Evolutionary conservation across 1,140 invertebrate species (phyloP), one percentile per base, ranked within the genome.

Genomic region (Platorchestia sp.): DNA sequence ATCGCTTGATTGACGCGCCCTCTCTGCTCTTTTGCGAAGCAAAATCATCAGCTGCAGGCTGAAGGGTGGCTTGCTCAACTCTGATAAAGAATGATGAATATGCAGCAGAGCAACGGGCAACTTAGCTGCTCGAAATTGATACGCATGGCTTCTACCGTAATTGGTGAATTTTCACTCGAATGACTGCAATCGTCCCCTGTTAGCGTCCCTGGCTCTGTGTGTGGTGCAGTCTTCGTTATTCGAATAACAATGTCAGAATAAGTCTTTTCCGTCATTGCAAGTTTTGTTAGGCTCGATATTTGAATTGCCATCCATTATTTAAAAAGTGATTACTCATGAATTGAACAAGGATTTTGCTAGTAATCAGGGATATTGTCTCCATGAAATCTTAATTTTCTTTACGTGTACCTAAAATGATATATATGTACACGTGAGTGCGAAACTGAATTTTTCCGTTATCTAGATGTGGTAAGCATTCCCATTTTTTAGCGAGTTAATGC

Each of bases 1-100:
- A 93, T 93, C 91, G 45, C 91, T 47, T 93, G 91, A 93, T 93
- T 93, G 91, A 93, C 91, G 45, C 45, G 41, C 91, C 91, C 91
- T 93, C 91, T 93, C 91, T 44, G 44, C 43, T 47, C 91, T 93
- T 93, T 93, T 93, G 44, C 91, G 47, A 47, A 42, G 36, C 43
- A 93, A 93, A 93, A 93, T 93, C 91, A 93, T 93, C 91, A 10
- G 43, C 44, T 6, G 91, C 43, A 93, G 44, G 87, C 87, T 43
- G 87, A 43, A 90, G 87, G 87, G 87, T 44, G 91, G 91, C 91
- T 93, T 93, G 91, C 91, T 93, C 91, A 93, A 93, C 91, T 5
- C 91, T 47, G 91, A 93, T 93, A 93, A 93, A 93, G 91, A 47
- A 45, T 93, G 91, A 93, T 93, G 91, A 93, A 93, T 93, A 93